Conservation (phyloP, 2,888 invertebrate genomes). For the Dolichomitus sp. region DNA sequence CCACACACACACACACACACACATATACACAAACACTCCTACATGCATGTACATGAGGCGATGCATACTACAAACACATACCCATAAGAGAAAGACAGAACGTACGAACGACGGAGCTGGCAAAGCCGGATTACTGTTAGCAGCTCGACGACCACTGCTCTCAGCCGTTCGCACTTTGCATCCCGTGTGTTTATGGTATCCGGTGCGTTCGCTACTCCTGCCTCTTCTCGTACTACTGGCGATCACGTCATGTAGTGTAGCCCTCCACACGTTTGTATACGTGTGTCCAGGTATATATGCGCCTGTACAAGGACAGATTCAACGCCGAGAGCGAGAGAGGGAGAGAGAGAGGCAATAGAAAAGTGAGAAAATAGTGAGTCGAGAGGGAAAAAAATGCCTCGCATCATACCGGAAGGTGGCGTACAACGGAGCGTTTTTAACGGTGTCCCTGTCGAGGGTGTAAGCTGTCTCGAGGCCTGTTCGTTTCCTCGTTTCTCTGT, state of each 20-base stretch:
- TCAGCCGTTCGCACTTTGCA: conserved; percentile 72
- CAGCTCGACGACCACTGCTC: conserved; percentile 70
- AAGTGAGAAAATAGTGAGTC: neutral
- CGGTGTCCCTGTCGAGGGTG: conserved; percentile 74
- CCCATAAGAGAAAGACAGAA: conserved; percentile 39
- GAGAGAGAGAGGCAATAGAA: neutral
- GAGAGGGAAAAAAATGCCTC: neutral
- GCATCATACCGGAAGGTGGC: conserved; percentile 71
- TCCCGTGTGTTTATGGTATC: conserved; percentile 70
- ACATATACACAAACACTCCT: conserved; percentile 5
- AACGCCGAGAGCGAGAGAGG: neutral
- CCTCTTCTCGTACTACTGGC: conserved; percentile 13
- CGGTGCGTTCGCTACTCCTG: conserved; percentile 40
- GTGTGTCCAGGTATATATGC: neutral
- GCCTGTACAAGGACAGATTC: neutral
- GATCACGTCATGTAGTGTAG: conserved; percentile 22
- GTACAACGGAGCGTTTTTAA: conserved; percentile 73
- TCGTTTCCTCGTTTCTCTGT: conserved; percentile 43
- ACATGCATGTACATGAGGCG: conserved; percentile 3
- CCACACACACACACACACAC: neutral
- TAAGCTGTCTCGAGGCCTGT: conserved; percentile 66
- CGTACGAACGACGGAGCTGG: conserved; percentile 55
- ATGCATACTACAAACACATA: neutral
- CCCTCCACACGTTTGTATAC: neutral
- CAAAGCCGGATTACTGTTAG: conserved; percentile 76